A percentile compares a stretch with the other conserved stretches of the same genome.
These are phyloP conservation scores for Styela plicata DNA, from an alignment of 23 tunicate species.

Conservation along the genomic window DNA sequence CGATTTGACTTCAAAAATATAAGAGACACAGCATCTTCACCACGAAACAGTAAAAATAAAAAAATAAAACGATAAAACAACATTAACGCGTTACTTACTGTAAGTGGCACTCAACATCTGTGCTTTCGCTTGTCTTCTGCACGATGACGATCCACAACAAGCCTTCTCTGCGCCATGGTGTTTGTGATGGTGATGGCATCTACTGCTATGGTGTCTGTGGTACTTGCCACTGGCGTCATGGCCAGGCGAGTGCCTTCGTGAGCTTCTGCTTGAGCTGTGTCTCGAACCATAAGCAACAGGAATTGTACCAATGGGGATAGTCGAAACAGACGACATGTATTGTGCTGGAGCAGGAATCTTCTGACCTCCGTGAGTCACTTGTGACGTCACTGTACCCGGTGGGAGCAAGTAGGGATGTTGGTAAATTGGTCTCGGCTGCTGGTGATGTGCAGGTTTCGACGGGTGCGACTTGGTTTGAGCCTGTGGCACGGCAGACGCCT, in stretches of 20 bases:
- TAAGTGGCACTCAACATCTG: not conserved
- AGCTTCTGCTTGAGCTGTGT: not conserved
- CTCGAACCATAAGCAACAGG: constrained; percentile 19
- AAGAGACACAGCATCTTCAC: too few relatives aligned
- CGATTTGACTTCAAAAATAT: too few relatives aligned
- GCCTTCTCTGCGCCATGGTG: not conserved
- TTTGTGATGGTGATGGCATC: constrained; percentile 30
- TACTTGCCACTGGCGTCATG: constrained; percentile 3
- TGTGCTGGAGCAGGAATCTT: constrained; percentile 19
- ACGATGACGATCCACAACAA: constrained; percentile 6
- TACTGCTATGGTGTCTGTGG: constrained; percentile 20
- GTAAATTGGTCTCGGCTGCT: not conserved
- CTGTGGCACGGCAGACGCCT: not conserved
- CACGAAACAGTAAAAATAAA: too few relatives aligned
- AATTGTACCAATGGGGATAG: constrained; percentile 12
- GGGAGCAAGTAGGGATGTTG: not conserved
- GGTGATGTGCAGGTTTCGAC: not conserved
- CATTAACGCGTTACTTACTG: not conserved
- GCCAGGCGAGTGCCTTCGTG: constrained; percentile 10
- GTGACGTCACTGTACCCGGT: constrained; percentile 4
- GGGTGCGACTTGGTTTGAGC: not conserved
- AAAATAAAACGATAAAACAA: not conserved
- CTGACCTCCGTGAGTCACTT: not conserved
- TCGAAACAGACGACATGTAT: constrained; percentile 33
- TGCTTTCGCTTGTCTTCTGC: not conserved